Conservation (phyloP, 2,888 invertebrate genomes). For the Byasa hedistus region DNA sequence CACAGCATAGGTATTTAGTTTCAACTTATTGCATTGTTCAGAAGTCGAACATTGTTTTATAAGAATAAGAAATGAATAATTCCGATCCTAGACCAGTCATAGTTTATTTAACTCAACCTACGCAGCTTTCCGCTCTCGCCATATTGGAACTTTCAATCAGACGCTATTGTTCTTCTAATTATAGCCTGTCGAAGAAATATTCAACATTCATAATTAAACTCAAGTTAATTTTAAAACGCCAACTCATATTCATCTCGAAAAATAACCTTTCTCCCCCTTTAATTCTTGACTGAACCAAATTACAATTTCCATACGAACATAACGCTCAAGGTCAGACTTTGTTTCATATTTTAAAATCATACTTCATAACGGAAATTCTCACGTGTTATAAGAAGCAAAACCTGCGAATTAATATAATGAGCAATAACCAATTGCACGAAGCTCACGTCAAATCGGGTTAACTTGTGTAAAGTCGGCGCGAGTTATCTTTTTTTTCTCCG, state of each 20-base stretch:
- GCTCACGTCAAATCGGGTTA: conserved; percentile 67
- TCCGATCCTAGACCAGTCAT: conserved; percentile 17
- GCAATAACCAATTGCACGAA: conserved; percentile 72
- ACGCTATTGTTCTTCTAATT: conserved; percentile 65
- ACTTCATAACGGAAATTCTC: conserved; percentile 44
- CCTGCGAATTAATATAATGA: conserved; percentile 70
- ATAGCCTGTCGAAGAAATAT: conserved; percentile 45
- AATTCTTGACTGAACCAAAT: conserved; percentile 37
- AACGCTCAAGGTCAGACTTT: conserved; percentile 52
- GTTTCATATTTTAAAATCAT: conserved; percentile 47
- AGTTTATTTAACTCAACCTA: conserved; percentile 39
- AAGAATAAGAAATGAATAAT: conserved; percentile 6
- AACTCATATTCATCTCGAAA: conserved; percentile 28
- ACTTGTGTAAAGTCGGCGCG: conserved; percentile 59
- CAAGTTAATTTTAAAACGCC: conserved; percentile 34
- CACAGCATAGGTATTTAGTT: too few species aligned
- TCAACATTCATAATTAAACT: conserved; percentile 36
- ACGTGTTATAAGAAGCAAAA: conserved; percentile 51
- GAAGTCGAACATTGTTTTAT: not conserved
- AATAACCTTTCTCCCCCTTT: conserved; percentile 23
- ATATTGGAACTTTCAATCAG: conserved; percentile 56
- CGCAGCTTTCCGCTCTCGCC: conserved; percentile 50
- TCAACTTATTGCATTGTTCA: not conserved
- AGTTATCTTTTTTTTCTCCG: conserved; percentile 46
- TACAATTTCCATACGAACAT: conserved; percentile 49